Evolutionary conservation across 1,140 invertebrate genomes (phyloP).

Genomic region (Probaryconus sp.): DNA sequence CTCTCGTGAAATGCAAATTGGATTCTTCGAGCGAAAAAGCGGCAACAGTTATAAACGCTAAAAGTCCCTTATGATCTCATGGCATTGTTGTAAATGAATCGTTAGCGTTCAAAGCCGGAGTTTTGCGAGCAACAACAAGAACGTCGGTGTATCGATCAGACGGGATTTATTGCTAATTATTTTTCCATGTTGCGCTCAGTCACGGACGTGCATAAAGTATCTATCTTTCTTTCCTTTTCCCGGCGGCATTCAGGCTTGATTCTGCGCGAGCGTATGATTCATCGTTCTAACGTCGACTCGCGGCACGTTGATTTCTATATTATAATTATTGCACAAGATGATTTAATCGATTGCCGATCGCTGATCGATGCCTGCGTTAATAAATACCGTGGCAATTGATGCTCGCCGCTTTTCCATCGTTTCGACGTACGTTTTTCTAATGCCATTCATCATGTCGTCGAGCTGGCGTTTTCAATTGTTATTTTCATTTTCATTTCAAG

Average conservation of each 20-base stretch:
- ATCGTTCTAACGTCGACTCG: slow-evolving; percentile 33
- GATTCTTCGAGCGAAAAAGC: no score
- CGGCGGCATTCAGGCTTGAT: slow-evolving; percentile 49
- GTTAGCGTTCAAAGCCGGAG: no score
- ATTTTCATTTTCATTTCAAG: neutral
- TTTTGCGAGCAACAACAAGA: no score
- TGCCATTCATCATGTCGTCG: slow-evolving; percentile 56
- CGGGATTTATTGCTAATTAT: slow-evolving; percentile 63
- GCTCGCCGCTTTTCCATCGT: slow-evolving; percentile 29
- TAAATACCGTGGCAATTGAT: slow-evolving; percentile 60
- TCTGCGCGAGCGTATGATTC: slow-evolving; percentile 49
- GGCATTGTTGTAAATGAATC: no score
- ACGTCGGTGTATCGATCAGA: slow-evolving; percentile 42
- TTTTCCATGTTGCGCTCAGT: slow-evolving; percentile 53
- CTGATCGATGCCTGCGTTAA: slow-evolving; percentile 43
- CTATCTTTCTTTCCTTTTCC: slow-evolving; percentile 53
- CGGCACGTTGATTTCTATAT: slow-evolving; percentile 60
- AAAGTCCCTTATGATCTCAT: no score
- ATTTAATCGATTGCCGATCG: slow-evolving; percentile 58
- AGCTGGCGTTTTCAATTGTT: neutral
- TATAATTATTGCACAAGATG: slow-evolving; percentile 61
- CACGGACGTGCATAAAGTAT: slow-evolving; percentile 58
- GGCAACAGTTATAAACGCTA: no score
- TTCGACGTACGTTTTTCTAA: neutral
- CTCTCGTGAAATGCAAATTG: no score